These are phyloP conservation scores for Hipposideros larvatus DNA, from an alignment of 2,797 vertebrate species.

Conservation along the genomic window DNA sequence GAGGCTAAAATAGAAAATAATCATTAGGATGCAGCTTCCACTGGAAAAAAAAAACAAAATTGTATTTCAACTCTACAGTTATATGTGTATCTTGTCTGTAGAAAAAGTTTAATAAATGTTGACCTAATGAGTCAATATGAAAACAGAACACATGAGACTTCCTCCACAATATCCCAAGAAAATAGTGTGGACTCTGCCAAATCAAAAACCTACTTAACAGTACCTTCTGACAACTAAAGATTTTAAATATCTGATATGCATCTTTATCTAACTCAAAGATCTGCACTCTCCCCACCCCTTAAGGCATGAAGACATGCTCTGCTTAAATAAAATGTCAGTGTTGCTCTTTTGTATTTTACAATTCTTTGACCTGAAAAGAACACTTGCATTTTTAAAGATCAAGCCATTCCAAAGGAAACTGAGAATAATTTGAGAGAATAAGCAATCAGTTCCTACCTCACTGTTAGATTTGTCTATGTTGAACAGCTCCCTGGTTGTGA, in stretches of 20 bases:
- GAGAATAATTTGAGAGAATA: constrained; percentile 32
- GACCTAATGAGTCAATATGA: neutral
- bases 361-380: constrained; percentile 42
- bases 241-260: neutral
- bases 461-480: neutral
- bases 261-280: neutral
- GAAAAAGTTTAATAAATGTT: neutral
- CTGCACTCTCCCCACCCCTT: neutral
- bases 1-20: neutral
- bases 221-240: neutral
- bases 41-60: neutral
- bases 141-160: neutral
- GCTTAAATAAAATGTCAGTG: neutral
- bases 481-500: neutral
- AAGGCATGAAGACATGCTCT: neutral
- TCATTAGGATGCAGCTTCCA: neutral
- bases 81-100: neutral
- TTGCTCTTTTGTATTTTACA: constrained; percentile 9
- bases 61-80: neutral
- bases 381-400: constrained; percentile 8
- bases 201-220: neutral
- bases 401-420: constrained; percentile 52
- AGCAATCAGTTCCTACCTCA: neutral
- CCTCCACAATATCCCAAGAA: neutral
- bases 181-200: neutral